Conservation (phyloP, 1,140 invertebrate species). For the Meteorus sp. region DNA sequence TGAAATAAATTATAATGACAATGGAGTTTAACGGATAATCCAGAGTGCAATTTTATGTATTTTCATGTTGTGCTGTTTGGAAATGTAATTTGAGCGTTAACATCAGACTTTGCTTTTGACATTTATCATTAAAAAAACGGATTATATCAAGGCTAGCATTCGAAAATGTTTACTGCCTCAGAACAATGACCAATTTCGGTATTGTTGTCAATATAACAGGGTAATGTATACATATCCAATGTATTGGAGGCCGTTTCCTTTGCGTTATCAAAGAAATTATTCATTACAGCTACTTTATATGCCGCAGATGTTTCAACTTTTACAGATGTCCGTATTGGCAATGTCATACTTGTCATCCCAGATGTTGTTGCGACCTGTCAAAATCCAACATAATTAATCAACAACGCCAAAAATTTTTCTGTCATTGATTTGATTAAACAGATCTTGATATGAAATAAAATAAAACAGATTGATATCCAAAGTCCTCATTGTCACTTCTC, state of each 20-base stretch:
- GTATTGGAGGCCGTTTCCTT: conserved; percentile 29
- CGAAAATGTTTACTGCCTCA: conserved; percentile 30
- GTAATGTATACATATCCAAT: conserved; percentile 23
- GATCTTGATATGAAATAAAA: background rate
- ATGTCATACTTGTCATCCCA: conserved; percentile 31
- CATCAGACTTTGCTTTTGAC: background rate
- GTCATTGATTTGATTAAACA: background rate
- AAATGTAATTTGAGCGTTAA: background rate
- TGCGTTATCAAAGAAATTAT: conserved; percentile 3
- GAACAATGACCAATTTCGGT: conserved; percentile 28
- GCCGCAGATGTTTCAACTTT: conserved; percentile 4
- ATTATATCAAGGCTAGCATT: conserved; percentile 20
- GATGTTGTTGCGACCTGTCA: conserved; percentile 49
- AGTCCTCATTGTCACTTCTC: no score
- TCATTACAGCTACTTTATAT: background rate
- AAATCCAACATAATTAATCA: conserved; percentile 14
- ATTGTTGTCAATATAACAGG: conserved; percentile 26
- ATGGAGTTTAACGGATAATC: background rate
- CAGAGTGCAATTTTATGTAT: background rate
- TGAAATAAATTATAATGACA: no score
- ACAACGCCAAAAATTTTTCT: background rate
- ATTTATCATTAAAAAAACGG: background rate
- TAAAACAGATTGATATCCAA: no score
- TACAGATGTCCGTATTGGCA: conserved; percentile 11
- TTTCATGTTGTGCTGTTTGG: background rate